These are phyloP conservation scores for Bombus superbus DNA, from an alignment of 1,140 invertebrate genomes.

Conservation along the genomic window DNA sequence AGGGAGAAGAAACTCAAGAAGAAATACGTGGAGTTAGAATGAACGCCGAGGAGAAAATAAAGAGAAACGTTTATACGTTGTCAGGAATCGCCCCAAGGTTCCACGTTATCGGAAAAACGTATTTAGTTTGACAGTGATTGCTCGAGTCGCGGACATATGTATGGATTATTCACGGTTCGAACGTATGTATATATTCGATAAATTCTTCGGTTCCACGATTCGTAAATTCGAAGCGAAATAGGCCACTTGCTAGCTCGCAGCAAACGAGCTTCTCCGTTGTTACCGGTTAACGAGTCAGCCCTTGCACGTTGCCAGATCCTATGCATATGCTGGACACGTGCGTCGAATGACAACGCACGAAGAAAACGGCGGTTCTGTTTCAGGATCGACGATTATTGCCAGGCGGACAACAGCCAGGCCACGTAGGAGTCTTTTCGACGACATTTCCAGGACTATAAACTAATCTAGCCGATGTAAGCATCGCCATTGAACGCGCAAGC, in stretches of 20 bases:
- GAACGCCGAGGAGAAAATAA: not conserved
- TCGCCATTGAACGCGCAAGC: not conserved
- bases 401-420: not conserved
- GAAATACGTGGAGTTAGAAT: not conserved
- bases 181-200: too few species aligned
- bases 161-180: constrained; percentile 5
- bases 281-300: constrained; percentile 46
- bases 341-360: constrained; percentile 1
- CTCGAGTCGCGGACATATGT: not conserved
- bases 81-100: not conserved
- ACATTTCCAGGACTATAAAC: constrained; percentile 33
- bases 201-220: too few species aligned
- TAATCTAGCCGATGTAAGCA: constrained; percentile 17
- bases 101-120: not conserved
- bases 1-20: too few species aligned
- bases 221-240: constrained; percentile 32
- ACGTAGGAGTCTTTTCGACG: not conserved
- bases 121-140: not conserved
- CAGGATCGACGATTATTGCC: constrained; percentile 30
- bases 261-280: not conserved
- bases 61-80: not conserved
- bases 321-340: constrained; percentile 58
- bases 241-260: constrained; percentile 10
- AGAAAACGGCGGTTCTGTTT: constrained; percentile 7
- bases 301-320: constrained; percentile 11